phyloP scores from a whole-genome alignment of 2,797 vertebrate species.

The Argyrosomus regius region DNA sequence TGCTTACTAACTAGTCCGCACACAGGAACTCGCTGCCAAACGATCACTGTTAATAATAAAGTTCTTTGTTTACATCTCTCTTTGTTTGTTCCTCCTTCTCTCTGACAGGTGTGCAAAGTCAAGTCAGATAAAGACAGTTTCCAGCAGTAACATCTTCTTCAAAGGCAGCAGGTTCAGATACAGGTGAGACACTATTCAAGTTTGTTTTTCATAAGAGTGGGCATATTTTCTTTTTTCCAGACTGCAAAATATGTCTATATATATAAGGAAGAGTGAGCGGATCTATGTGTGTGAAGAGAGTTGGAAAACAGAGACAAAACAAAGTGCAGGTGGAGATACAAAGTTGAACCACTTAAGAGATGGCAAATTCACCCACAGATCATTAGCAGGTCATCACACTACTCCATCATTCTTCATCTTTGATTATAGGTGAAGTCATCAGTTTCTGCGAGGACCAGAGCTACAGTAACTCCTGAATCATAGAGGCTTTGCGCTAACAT shows the following conservation, averaged over 20 bases:
- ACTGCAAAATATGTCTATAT: background rate
- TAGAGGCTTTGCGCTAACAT: background rate
- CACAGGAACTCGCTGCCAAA: background rate
- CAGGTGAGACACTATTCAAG: slow-evolving; percentile 84
- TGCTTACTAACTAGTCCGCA: background rate
- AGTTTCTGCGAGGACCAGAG: too few relatives aligned
- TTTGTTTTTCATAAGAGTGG: background rate
- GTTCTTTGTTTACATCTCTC: slow-evolving; percentile 13
- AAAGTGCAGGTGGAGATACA: background rate
- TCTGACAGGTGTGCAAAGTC: slow-evolving; percentile 94
- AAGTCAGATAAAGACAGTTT: slow-evolving; percentile 98
- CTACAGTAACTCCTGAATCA: background rate
- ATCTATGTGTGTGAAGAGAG: background rate
- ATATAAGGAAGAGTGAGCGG: background rate
- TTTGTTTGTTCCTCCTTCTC: slow-evolving; percentile 31
- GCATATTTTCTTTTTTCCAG: background rate
- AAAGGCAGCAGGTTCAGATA: slow-evolving; percentile 99
- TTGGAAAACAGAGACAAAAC: background rate
- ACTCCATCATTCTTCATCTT: background rate
- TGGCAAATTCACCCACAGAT: background rate
- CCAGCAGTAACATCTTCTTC: slow-evolving; percentile 99
- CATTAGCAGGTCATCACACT: background rate
- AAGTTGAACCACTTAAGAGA: background rate
- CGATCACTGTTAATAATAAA: background rate
- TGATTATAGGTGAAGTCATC: background rate